Percentiles rank a stretch among this genome's conserved stretches.
phyloP scores from a whole-genome alignment of 2,113 vertebrate species.

The Caretta caretta region DNA sequence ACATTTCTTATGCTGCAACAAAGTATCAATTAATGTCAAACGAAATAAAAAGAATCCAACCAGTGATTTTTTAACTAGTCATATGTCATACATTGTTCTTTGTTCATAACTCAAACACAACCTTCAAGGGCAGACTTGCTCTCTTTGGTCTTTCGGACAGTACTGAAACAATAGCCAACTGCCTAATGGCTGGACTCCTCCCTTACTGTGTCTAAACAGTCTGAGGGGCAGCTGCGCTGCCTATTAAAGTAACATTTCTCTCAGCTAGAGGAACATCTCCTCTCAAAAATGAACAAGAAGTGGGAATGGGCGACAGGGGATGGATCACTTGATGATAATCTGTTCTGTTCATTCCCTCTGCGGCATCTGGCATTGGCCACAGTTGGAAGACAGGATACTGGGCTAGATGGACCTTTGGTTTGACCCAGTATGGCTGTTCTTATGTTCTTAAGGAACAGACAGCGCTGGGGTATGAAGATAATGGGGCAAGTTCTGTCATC shows the following conservation, averaged over 20 bases:
- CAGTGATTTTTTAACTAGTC: neutral
- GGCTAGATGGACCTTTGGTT: no score
- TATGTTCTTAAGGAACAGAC: neutral
- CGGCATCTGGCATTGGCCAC: no score
- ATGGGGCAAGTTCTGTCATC: neutral
- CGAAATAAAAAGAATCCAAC: slow-evolving; percentile 12
- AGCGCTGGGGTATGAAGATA: neutral
- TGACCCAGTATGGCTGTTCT: no score
- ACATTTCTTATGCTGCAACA: neutral
- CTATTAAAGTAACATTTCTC: neutral
- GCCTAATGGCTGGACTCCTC: neutral
- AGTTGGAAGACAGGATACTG: no score
- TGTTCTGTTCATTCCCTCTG: no score
- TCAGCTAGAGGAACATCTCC: neutral
- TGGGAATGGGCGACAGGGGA: no score
- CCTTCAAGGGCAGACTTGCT: neutral
- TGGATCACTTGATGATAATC: no score
- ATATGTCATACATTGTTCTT: neutral
- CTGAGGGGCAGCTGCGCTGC: no score
- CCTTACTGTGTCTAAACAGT: neutral
- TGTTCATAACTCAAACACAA: neutral
- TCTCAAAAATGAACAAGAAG: neutral
- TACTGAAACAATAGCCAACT: neutral
- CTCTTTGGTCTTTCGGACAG: neutral
- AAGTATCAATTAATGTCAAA: slow-evolving; percentile 10